A percentile compares a stretch with the other conserved stretches of the same genome.
These are phyloP conservation scores for Eriosoma lanigerum DNA, from an alignment of 1,140 invertebrate genomes.

Conservation along the genomic window DNA sequence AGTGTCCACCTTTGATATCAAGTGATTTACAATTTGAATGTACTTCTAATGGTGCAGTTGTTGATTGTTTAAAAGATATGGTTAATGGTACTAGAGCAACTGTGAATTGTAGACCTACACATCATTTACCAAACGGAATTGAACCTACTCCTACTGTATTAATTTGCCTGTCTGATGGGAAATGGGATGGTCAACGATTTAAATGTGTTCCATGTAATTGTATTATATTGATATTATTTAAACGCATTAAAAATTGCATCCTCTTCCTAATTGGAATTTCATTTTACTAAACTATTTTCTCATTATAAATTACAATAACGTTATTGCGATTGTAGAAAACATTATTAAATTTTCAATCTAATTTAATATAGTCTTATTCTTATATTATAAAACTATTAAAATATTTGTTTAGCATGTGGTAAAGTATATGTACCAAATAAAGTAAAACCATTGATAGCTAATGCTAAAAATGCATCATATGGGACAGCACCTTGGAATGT, in stretches of 20 bases:
- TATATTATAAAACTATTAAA: no score
- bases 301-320: no score
- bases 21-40: slow-evolving; percentile 5
- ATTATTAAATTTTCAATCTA: no score
- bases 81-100: background rate
- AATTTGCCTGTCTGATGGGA: background rate
- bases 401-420: background rate
- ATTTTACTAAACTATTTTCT: background rate
- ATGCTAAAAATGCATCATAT: background rate
- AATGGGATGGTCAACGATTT: slow-evolving; percentile 6
- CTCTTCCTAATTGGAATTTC: no score
- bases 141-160: background rate
- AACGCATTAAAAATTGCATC: background rate
- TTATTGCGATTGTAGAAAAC: no score
- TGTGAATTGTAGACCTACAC: slow-evolving; percentile 1
- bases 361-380: no score
- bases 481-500: background rate
- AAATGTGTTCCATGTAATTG: slow-evolving; percentile 4
- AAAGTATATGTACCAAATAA: background rate
- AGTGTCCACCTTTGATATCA: background rate
- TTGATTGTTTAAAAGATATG: background rate
- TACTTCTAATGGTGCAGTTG: background rate
- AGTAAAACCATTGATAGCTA: background rate
- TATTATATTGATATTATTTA: background rate
- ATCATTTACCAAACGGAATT: background rate